These are phyloP conservation scores for Hyles vespertilio DNA, from an alignment of 1,140 invertebrate species.

Conservation along the genomic window DNA sequence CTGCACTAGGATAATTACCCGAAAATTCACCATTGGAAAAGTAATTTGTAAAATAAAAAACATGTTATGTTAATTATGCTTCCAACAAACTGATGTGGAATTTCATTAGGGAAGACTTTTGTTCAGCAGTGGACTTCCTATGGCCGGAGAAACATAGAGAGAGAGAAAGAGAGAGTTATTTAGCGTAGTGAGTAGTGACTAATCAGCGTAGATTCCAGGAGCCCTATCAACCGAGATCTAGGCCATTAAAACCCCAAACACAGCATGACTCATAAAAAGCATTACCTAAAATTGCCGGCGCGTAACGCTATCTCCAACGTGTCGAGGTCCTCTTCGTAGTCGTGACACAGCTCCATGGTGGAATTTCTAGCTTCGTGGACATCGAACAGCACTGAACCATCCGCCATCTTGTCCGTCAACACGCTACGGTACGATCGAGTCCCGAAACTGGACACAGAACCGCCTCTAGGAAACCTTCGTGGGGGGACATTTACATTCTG, in stretches of 20 bases:
- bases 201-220: too few species aligned
- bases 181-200: too few species aligned
- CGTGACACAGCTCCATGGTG: conserved; percentile 67
- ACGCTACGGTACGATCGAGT: conserved; percentile 60
- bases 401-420: conserved; percentile 56
- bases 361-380: conserved; percentile 69
- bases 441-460: conserved; percentile 53
- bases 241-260: neutral
- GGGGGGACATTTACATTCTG: conserved; percentile 36
- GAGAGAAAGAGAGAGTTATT: too few species aligned
- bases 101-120: too few species aligned
- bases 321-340: conserved; percentile 63
- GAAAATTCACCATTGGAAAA: too few species aligned
- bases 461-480: conserved; percentile 40
- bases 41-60: too few species aligned
- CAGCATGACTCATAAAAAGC: conserved; percentile 9
- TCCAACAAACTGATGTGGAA: too few species aligned
- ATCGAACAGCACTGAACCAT: conserved; percentile 64
- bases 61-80: too few species aligned
- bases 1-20: too few species aligned
- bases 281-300: conserved; percentile 71
- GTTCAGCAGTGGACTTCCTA: too few species aligned
- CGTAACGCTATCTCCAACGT: conserved; percentile 62
- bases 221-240: too few species aligned
- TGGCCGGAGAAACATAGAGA: too few species aligned